Evolutionary conservation across 2,888 invertebrate species (phyloP), one percentile per base, ranked within the genome.

Genomic region (Rhorus exstirpatorius): DNA sequence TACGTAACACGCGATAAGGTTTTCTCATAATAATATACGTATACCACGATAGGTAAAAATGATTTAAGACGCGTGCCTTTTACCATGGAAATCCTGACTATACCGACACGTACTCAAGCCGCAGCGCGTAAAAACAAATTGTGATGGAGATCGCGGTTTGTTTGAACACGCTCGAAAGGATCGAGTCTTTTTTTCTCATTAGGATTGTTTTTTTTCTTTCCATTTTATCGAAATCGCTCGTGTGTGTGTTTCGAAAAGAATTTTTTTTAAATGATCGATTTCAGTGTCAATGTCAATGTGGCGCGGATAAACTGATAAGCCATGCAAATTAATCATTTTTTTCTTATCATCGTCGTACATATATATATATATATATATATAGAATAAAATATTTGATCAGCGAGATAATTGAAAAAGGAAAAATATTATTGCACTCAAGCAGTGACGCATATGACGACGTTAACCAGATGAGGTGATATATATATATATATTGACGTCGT

Each of bases 121-220:
- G 6, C 6, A 70, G 81, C 85, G 83, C 87, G 85, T 83, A 72
- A 90, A 89, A 89, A 90, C 89, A 90, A 89, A 89, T 89, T 89
- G 81, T 86, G 35, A n/a, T 86, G 84, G 8, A 58, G 78, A 84
- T 85, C 31, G n/a, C 78, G 77, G 86, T 90, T 89, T 89, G 86
- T 90, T 49, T 49, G 49, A 65, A 49, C 2, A 24, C 65, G 26
- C 17, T 26, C 26, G n/a, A 67, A n/a, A 26, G n/a, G 49, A 76
- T 49, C 58, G 46, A 41, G 10, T 46, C 31, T 19, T 35, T 24
- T 44, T 35, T 72, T 77, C 21, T 31, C 68, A 21, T 46, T 67
- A 51, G 35, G 14, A 61, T 44, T 24, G 44, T 46, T 17, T 17
- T 51, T 6, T 41, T n/a, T 21, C 12, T 14, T 14, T 1, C 14